Evolutionary conservation across 1,140 invertebrate genomes (phyloP).

Genomic region (Triops cancriformis): DNA sequence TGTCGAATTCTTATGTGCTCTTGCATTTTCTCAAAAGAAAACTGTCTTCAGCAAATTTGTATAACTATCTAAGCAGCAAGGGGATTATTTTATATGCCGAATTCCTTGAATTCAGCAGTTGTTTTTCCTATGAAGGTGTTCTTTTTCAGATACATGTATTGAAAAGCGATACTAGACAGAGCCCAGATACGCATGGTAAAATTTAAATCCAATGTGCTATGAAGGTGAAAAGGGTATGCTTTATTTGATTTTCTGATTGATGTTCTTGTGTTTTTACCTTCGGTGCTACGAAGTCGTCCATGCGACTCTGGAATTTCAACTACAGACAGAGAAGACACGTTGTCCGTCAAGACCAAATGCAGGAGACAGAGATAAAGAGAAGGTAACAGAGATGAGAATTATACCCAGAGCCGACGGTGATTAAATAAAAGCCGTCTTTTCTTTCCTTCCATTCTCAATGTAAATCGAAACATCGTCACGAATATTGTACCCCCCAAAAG

Average conservation of each 20-base stretch:
- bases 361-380: conserved; percentile 22
- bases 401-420: conserved; percentile 14
- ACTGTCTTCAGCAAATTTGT: too few species aligned
- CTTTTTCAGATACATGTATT: too few species aligned
- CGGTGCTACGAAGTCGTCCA: conserved; percentile 26
- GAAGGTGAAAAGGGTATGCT: too few species aligned
- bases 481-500: neutral
- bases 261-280: conserved; percentile 25
- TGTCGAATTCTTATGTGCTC: too few species aligned
- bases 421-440: conserved; percentile 3
- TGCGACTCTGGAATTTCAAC: conserved; percentile 26
- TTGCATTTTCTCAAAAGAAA: too few species aligned
- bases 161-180: too few species aligned
- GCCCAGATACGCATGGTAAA: too few species aligned
- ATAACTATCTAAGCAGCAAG: too few species aligned
- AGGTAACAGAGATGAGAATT: conserved; percentile 16
- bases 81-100: too few species aligned
- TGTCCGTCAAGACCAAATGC: conserved; percentile 11
- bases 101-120: too few species aligned
- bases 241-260: neutral
- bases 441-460: neutral
- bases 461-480: neutral
- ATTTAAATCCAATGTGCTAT: too few species aligned
- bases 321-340: conserved; percentile 19
- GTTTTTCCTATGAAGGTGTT: too few species aligned